Base-by-base conservation (phyloP, 2,888 invertebrate genomes). In the Drosophila sordidula region DNA sequence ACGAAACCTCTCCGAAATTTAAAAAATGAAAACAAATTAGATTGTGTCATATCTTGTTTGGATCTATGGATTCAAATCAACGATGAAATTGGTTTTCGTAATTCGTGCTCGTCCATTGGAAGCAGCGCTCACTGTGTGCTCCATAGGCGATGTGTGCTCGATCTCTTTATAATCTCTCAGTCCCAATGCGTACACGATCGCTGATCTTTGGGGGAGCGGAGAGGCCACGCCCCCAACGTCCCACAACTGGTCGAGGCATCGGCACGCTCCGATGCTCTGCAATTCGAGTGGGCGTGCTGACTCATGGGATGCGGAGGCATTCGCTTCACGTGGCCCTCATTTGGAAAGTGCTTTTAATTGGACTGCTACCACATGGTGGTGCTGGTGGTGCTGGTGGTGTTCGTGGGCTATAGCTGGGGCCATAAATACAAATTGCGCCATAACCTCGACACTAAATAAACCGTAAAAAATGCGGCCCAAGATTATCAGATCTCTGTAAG, bases 381-480 rank as follows among this genome's bases (percentile, higher is more conserved):
- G 59, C 16, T 46, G 39, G 12, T 18, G 18, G 4, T 22, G 22
- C 22, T 39, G 49, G 26, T 44, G 22, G 22, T 46, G 6, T 38
- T 25, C 32, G 25, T 36, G 39, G 9, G 34, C 41, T 44, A 39
- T 41, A 56, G 70, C 29, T 44, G 54, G 59, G 57, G 66, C 69
- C 80, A 79, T 87, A 87, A 87, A 84, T 77, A 81, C 79, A 87
- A 87, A 87, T 87, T 85, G 82, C 82, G 85, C 87, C 77, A 84
- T 89, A 89, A 79, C 77, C 75, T 65, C 74, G 77, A 57, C 70
- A 80, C 79, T 89, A 89, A 86, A 86, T 76, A 81, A 74, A 73
- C 79, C 81, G 77, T 89, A 79, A 89, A 78, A 65, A 62, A 18
- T 18, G 54, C 49, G 55, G 59, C 75, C 62, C 56, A 16, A 47